Evolutionary conservation across 2,113 vertebrate species (phyloP).

Genomic region (Noctilio leporinus): DNA sequence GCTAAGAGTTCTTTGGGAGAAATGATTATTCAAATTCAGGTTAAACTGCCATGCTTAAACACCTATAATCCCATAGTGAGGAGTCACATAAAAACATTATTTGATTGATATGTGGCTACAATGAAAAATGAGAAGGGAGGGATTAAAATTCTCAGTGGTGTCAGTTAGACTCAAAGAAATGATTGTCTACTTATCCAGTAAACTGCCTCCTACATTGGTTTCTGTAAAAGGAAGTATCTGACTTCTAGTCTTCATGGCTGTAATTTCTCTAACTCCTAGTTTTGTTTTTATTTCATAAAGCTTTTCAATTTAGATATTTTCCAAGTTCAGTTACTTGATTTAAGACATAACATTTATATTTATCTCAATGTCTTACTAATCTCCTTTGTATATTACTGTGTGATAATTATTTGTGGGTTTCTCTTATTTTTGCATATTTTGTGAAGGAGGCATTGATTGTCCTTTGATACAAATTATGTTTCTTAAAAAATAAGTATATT

Average conservation of each 20-base stretch:
- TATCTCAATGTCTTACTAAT: not conserved
- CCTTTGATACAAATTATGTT: not conserved
- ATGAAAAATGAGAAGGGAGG: not conserved
- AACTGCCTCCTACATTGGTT: not conserved
- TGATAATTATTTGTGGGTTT: not conserved
- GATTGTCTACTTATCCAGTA: not conserved
- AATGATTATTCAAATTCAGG: not conserved
- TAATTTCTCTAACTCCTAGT: not conserved
- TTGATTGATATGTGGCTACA: not conserved
- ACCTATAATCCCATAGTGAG: not conserved
- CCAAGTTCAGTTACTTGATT: not conserved
- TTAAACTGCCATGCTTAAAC: not conserved
- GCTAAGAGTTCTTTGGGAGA: not conserved
- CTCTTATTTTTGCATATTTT: not conserved
- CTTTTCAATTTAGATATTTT: not conserved
- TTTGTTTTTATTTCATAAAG: not conserved
- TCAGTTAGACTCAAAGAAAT: not conserved
- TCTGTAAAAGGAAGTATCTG: not conserved
- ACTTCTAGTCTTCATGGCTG: too few species aligned
- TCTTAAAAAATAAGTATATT: too few species aligned
- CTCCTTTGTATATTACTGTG: not conserved
- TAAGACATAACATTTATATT: not conserved
- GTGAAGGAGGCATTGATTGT: not conserved
- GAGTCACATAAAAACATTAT: not conserved
- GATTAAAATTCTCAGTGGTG: not conserved